These are phyloP conservation scores for Drosophila pegasa DNA, from an alignment of 2,888 invertebrate species.

Conservation along the genomic window DNA sequence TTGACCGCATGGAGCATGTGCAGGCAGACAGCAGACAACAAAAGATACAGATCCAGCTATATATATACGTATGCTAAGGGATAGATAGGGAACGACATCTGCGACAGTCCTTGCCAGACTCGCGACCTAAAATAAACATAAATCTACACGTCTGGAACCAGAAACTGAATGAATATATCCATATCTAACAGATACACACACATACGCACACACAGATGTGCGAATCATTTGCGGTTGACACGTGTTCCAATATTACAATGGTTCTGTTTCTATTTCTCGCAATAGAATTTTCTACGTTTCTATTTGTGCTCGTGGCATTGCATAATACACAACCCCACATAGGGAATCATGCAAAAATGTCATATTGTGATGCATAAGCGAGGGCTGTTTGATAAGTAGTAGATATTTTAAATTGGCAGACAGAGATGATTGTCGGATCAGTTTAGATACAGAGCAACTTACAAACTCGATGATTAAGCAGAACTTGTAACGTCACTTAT, in stretches of 20 bases:
- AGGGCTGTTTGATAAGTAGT: neutral
- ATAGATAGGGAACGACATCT: conserved; percentile 3
- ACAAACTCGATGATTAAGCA: too few species aligned
- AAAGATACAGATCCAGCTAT: conserved; percentile 31
- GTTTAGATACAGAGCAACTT: too few species aligned
- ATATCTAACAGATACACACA: neutral
- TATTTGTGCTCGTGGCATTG: conserved; percentile 40
- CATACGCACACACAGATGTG: conserved; percentile 5
- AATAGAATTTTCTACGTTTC: conserved; percentile 10
- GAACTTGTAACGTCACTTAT: too few species aligned
- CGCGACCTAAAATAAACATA: conserved; percentile 33
- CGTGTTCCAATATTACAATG: conserved; percentile 33
- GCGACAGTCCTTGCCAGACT: conserved; percentile 5
- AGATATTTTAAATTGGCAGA: neutral
- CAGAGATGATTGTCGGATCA: too few species aligned
- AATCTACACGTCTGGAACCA: neutral
- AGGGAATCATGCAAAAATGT: conserved; percentile 46
- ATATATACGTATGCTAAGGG: neutral
- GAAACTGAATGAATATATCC: conserved; percentile 25
- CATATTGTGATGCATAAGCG: conserved; percentile 30
- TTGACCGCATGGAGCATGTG: conserved; percentile 44
- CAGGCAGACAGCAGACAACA: conserved; percentile 26
- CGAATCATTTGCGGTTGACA: conserved; percentile 23
- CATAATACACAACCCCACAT: conserved; percentile 39
- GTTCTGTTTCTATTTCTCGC: conserved; percentile 12